Evolutionary conservation across 2,888 invertebrate genomes (phyloP), one percentile per base, ranked within the genome.

Genomic region (Pollenia angustigena): DNA sequence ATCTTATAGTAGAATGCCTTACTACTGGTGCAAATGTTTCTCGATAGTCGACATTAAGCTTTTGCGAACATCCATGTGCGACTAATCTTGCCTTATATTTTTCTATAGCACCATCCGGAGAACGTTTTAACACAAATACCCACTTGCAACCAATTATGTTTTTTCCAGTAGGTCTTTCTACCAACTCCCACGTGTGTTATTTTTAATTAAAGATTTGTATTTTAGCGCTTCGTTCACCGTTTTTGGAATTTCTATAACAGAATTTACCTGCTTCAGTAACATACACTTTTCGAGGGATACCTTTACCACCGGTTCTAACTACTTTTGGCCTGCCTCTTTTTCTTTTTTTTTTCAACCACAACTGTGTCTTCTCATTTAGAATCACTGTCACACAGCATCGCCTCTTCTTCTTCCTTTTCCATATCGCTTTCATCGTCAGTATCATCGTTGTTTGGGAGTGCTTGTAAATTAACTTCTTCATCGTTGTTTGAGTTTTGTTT

Each of bases 151-250:
- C 88, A 52, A 89, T 85, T 32, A 88, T 42, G 71, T 87, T 83
- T 80, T 87, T 82, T 9, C 48, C 50, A 11, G 44, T 16, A 40
- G 89, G 90, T 50, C 88, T 69, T 32, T 89, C 87, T 1, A 88
- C 82, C 14, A 90, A 66, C 8, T 82, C 44, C 90, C 90, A 90
- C 3, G n/a, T n/a, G 90, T 88, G 32, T 85, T 48, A 60, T 90
- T 90, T 66, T 88, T 87, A 23, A 88, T 83, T n/a, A 90, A 74
- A 18, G 89, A 62, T 1, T n/a, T n/a, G n/a, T n/a, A n/a, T n/a
- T n/a, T 52, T 1, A 54, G 16, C 7, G 54, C 54, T 16, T 54
- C 54, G 2, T 3, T 7, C 9, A 54, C 18, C 16, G 54, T 8
- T 8, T 54, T 54, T 6, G 18, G 54, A 18, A 16, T 52, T 52